phyloP scores from a whole-genome alignment of 1,140 invertebrate genomes.

The Hermatobates lingyangjiaoensis region DNA sequence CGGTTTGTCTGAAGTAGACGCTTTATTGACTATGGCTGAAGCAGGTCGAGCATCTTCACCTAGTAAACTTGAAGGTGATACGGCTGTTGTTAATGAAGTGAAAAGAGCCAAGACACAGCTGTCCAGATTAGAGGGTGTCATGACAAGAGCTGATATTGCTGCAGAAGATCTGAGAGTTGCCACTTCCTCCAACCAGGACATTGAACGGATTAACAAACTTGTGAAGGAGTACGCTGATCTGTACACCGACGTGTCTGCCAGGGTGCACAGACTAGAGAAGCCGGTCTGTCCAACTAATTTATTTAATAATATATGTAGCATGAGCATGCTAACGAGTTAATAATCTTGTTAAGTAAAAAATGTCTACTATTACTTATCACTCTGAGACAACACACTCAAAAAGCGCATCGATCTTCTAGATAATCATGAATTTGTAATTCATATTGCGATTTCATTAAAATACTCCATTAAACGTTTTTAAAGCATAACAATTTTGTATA shows the following conservation, averaged over 20 bases:
- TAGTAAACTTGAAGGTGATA: neutral
- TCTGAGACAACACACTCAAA: too few relatives aligned
- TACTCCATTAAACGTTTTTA: too few relatives aligned
- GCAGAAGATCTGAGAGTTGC: neutral
- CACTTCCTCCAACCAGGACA: slow-evolving; percentile 28
- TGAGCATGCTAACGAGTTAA: too few relatives aligned
- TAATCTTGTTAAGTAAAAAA: too few relatives aligned
- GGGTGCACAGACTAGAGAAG: slow-evolving; percentile 22
- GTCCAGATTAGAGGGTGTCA: neutral
- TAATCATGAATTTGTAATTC: too few relatives aligned
- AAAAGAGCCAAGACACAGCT: neutral
- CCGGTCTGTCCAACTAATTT: slow-evolving; percentile 4
- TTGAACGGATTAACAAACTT: slow-evolving; percentile 34
- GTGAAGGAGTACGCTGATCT: slow-evolving; percentile 46
- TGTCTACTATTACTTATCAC: too few relatives aligned
- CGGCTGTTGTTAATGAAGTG: neutral
- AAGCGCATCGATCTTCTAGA: too few relatives aligned
- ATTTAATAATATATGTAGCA: neutral
- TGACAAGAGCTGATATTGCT: neutral
- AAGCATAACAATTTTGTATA: too few relatives aligned
- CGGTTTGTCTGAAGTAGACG: neutral
- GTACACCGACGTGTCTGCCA: slow-evolving; percentile 37
- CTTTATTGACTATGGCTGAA: neutral
- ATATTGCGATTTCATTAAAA: too few relatives aligned
- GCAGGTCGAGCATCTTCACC: neutral